Conservation (phyloP, 2,888 invertebrate genomes). For the Hirtodrosophila trivittata region DNA sequence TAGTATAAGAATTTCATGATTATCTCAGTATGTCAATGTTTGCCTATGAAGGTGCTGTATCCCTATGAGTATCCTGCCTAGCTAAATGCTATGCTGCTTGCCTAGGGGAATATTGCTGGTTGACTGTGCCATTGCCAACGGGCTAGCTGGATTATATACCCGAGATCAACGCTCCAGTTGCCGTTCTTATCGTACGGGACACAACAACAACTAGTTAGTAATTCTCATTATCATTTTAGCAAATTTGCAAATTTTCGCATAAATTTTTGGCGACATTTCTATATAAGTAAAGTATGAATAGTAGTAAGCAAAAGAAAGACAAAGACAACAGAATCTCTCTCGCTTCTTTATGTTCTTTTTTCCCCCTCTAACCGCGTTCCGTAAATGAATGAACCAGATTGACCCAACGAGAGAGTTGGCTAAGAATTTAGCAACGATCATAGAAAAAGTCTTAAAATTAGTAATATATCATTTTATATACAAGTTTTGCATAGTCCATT, state of each 20-base stretch:
- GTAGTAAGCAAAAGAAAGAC: constrained; percentile 4
- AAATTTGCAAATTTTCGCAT: constrained; percentile 66
- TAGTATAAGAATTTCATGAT: constrained; percentile 50
- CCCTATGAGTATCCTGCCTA: constrained; percentile 22
- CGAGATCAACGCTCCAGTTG: constrained; percentile 46
- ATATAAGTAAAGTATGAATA: not conserved
- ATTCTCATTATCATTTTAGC: constrained; percentile 71
- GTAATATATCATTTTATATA: constrained; percentile 17
- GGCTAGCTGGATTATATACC: constrained; percentile 60
- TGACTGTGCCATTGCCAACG: constrained; percentile 63
- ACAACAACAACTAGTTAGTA: constrained; percentile 39
- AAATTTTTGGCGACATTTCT: constrained; percentile 53
- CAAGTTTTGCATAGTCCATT: not conserved
- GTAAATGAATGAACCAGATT: constrained; percentile 44
- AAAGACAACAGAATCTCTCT: constrained; percentile 4
- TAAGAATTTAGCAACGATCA: constrained; percentile 13
- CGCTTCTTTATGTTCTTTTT: not conserved
- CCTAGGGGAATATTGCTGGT: constrained; percentile 52
- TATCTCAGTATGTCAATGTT: not conserved
- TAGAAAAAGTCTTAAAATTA: not conserved
- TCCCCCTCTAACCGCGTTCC: not conserved
- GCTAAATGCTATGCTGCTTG: constrained; percentile 39
- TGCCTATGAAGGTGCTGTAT: no score
- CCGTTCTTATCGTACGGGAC: constrained; percentile 9
- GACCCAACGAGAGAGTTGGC: constrained; percentile 58